phyloP scores from a whole-genome alignment of 2,888 invertebrate species.

The Apamea epomidion region DNA sequence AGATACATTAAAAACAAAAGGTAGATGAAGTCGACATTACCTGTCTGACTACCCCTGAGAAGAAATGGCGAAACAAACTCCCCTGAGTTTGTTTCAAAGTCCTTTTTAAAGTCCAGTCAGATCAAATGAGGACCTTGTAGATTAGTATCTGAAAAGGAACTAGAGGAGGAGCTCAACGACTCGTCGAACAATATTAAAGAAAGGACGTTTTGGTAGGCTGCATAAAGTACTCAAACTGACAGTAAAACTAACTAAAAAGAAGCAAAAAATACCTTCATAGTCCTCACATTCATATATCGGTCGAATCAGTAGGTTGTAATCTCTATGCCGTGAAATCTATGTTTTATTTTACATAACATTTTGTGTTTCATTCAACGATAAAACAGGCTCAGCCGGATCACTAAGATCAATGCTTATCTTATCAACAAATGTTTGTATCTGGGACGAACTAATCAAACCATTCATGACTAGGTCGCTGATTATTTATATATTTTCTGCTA shows the following conservation, averaged over 20 bases:
- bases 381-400: slow-evolving; percentile 45
- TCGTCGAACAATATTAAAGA: not conserved
- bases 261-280: not conserved
- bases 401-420: slow-evolving; percentile 54
- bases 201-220: not conserved
- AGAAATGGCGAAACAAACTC: not conserved
- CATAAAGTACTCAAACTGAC: not conserved
- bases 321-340: slow-evolving; percentile 15
- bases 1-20: not conserved
- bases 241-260: not conserved
- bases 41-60: not conserved
- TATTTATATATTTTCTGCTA: slow-evolving; percentile 23
- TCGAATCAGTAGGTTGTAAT: not conserved
- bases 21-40: not conserved
- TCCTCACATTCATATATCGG: not conserved
- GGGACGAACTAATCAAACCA: slow-evolving; percentile 36
- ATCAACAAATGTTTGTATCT: slow-evolving; percentile 46
- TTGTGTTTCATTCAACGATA: slow-evolving; percentile 47
- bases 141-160: not conserved
- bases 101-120: too few relatives aligned
- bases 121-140: too few relatives aligned
- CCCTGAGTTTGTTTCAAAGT: not conserved
- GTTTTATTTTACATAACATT: slow-evolving; percentile 9
- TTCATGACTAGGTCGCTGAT: slow-evolving; percentile 26
- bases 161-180: not conserved